A percentile compares a stretch with the other conserved stretches of the same genome.
These are phyloP conservation scores for Rhinogobius similis DNA, from an alignment of 2,113 vertebrate species.

Conservation along the genomic window DNA sequence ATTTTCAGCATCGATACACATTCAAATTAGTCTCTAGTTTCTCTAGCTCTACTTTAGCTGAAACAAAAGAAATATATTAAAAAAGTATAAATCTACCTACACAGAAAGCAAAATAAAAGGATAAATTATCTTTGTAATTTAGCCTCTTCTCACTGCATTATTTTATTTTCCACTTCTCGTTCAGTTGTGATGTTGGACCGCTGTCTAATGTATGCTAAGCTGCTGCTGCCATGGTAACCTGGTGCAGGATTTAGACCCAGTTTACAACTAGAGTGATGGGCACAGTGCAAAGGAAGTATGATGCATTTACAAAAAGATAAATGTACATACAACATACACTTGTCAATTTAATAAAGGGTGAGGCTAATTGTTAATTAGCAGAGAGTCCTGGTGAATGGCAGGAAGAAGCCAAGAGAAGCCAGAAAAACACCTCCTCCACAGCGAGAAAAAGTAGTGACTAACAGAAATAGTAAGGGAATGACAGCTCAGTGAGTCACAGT, in stretches of 20 bases:
- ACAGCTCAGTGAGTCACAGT: slow-evolving; percentile 35
- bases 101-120: background rate
- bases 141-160: background rate
- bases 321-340: background rate
- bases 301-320: slow-evolving; percentile 34
- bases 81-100: background rate
- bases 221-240: slow-evolving; percentile 80
- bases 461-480: slow-evolving; percentile 41
- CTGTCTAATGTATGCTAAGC: slow-evolving; percentile 81
- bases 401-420: background rate
- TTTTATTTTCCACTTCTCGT: slow-evolving; percentile 16
- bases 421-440: slow-evolving; percentile 7
- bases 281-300: slow-evolving; percentile 46
- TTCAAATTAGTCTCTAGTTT: too few relatives aligned
- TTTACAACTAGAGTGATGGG: slow-evolving; percentile 52
- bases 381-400: background rate
- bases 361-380: background rate
- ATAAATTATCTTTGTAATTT: background rate
- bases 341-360: background rate
- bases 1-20: too few relatives aligned
- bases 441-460: slow-evolving; percentile 35
- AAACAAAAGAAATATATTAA: background rate
- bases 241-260: slow-evolving; percentile 68
- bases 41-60: too few relatives aligned
- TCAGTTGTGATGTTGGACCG: slow-evolving; percentile 60